These are phyloP conservation scores for Odontophorus gujanensis DNA, from an alignment of 2,113 vertebrate genomes.

Conservation along the genomic window DNA sequence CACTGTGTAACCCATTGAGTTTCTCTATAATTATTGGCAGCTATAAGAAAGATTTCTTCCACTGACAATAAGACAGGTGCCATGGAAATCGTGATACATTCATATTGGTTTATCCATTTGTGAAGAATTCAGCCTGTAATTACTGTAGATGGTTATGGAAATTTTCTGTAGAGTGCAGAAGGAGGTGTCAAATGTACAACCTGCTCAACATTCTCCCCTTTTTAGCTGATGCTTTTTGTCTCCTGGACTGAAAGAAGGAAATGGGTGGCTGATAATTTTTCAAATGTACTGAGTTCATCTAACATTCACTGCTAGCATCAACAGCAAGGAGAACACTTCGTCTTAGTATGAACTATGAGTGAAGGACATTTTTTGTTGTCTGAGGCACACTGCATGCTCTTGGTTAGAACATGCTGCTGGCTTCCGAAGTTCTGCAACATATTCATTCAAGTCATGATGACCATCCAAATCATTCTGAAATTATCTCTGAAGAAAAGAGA, in stretches of 20 bases:
- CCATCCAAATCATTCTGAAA: background rate
- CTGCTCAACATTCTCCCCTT: background rate
- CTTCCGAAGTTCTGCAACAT: background rate
- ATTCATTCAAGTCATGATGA: background rate
- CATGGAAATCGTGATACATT: background rate
- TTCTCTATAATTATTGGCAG: background rate
- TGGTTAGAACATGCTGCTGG: background rate
- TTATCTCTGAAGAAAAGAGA: background rate
- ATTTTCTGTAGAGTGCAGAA: constrained; percentile 12
- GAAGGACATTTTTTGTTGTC: background rate
- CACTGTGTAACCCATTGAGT: background rate
- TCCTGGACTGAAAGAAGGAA: background rate
- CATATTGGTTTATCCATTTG: background rate
- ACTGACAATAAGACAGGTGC: background rate
- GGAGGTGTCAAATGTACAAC: background rate
- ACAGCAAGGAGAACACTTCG: background rate
- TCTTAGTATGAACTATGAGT: background rate
- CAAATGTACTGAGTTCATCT: background rate
- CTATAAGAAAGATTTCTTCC: background rate
- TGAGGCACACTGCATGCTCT: background rate
- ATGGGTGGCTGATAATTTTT: background rate
- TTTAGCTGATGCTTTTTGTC: background rate
- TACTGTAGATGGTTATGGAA: background rate
- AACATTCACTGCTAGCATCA: background rate
- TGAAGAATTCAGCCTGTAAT: constrained; percentile 17